phyloP scores from a whole-genome alignment of 1,140 invertebrate species.

The Eumaeus atala region DNA sequence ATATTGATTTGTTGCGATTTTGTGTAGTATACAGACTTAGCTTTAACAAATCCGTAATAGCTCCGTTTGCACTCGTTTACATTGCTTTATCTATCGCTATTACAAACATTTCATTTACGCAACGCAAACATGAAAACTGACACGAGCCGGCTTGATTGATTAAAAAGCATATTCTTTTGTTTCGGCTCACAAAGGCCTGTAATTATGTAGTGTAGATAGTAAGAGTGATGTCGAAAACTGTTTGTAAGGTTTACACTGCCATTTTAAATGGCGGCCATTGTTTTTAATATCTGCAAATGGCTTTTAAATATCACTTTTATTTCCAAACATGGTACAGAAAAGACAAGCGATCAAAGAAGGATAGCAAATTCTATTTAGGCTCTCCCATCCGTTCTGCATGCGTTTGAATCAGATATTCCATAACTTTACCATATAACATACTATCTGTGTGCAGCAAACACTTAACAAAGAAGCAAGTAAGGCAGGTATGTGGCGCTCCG shows the following conservation, averaged over 20 bases:
- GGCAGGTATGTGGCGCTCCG: too few relatives aligned
- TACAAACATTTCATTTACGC: constrained; percentile 9
- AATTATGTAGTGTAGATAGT: constrained; percentile 32
- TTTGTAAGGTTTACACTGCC: not conserved
- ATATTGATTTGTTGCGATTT: too few relatives aligned
- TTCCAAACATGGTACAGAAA: constrained; percentile 21
- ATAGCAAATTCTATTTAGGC: too few relatives aligned
- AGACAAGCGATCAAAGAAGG: too few relatives aligned
- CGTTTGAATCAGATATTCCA: too few relatives aligned
- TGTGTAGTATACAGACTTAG: too few relatives aligned
- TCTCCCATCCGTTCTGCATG: too few relatives aligned
- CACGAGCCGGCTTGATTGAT: constrained; percentile 39
- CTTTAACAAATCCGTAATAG: too few relatives aligned
- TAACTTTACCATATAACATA: too few relatives aligned
- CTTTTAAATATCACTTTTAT: constrained; percentile 17
- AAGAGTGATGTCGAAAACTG: constrained; percentile 21
- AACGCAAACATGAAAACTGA: constrained; percentile 10
- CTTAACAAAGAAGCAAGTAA: too few relatives aligned
- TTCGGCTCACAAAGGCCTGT: constrained; percentile 34
- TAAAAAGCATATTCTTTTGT: constrained; percentile 56
- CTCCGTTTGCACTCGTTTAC: too few relatives aligned
- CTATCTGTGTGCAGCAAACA: too few relatives aligned
- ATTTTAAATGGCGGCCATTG: constrained; percentile 7
- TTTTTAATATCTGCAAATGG: constrained; percentile 12
- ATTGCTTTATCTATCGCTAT: not conserved